Base-by-base conservation (phyloP, 2,888 invertebrate species). In the Tetanocera ferruginea region DNA sequence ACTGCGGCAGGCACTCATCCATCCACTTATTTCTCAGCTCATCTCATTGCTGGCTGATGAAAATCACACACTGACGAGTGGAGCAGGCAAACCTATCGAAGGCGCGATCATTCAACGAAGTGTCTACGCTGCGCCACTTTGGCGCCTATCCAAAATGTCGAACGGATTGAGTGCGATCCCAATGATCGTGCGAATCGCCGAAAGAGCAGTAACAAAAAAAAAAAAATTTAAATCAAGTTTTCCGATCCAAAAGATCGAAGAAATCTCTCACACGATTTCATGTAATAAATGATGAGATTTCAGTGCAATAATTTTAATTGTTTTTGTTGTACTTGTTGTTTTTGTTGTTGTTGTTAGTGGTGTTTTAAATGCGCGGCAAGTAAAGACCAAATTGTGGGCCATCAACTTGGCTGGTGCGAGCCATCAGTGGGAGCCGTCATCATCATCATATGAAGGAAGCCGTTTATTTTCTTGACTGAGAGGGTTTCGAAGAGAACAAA, bases 261-360 rank as follows among this genome's bases (percentile, higher is more conserved):
- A 31, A 31, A 71, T 73, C n/a, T 73, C 73, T 25, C 62, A 62
- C 73, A 73, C 62, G n/a, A 73, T 64, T 64, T 73, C 73, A 28
- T 73, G 64, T 73, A 51, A 73, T 73, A 73, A 73, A 73, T 73
- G 73, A 19, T 28, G 11, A 60, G 69, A 57, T 72, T 72, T 37
- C 34, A 37, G n/a, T 37, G 19, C 37, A 57, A 55, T 37, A 71
- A 71, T 28, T 28, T 14, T 14, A 55, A 23, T 67, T 23, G 34
- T 28, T 37, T 17, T 51, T 74, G 51, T 28, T 74, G n/a, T 55
- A 51, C 31, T 64, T 64, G 34, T 49, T 52, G 43, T 60, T 60
- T 19, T 14, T 43, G 49, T n/a, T 64, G 25, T 5, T 73, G 37
- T 23, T 60, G 17, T 25, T 28, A 28, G 14, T 19, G 28, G 9